Percentiles rank a stretch among this genome's conserved stretches.
These are phyloP conservation scores for Thripadectes ignobilis DNA, from an alignment of 2,797 vertebrate genomes.

Conservation along the genomic window DNA sequence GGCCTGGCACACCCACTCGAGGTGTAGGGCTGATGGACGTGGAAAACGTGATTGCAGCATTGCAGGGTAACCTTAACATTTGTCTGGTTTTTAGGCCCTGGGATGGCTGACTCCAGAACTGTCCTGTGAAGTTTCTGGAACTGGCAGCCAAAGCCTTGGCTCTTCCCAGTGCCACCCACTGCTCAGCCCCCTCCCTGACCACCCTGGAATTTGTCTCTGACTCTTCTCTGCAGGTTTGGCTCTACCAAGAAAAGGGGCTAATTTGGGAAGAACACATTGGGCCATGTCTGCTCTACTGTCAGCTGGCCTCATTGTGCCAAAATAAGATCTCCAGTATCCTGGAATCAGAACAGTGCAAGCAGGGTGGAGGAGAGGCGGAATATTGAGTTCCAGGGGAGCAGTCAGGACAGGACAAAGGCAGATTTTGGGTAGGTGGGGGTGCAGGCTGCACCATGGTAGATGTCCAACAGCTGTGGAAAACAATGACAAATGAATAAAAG, in stretches of 20 bases:
- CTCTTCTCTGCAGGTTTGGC: neutral
- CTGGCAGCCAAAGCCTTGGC: neutral
- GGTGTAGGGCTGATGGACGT: neutral
- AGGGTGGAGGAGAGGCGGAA: neutral
- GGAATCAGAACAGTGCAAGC: neutral
- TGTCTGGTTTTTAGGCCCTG: neutral
- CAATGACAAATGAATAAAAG: constrained; percentile 19
- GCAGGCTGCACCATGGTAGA: neutral
- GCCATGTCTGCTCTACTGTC: neutral
- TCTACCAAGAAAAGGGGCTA: neutral
- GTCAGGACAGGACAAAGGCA: neutral
- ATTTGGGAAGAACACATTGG: neutral
- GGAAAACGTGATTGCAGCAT: neutral
- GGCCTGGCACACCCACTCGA: neutral
- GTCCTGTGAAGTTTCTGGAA: neutral
- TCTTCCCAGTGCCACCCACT: constrained; percentile 1
- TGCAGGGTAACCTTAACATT: neutral
- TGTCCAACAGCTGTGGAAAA: neutral
- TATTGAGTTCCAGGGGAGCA: neutral
- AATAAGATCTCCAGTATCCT: neutral
- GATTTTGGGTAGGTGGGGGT: neutral
- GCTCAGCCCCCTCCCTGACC: neutral
- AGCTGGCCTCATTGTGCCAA: neutral
- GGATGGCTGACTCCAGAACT: neutral
- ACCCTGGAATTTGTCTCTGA: neutral